phyloP scores from a whole-genome alignment of 2,113 vertebrate genomes.

The Stigmatopora nigra region DNA sequence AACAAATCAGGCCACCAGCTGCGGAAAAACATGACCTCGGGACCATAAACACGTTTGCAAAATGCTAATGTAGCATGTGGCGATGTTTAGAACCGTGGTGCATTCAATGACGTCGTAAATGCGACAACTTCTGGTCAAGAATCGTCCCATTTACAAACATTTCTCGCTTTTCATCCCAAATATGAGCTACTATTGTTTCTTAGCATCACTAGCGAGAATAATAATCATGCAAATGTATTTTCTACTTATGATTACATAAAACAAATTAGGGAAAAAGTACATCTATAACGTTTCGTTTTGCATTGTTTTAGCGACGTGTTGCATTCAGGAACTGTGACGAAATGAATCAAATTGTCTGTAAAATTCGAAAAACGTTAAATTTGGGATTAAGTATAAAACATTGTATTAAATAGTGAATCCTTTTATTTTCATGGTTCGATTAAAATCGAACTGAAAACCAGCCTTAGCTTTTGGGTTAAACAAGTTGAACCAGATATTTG shows the following conservation, averaged over 20 bases:
- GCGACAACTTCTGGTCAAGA: slow-evolving; percentile 1
- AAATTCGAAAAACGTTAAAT: too few relatives aligned
- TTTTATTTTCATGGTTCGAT: background rate
- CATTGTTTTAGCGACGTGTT: background rate
- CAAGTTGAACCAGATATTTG: background rate
- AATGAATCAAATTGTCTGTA: background rate
- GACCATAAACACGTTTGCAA: too few relatives aligned
- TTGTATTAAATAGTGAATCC: background rate
- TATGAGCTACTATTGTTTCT: background rate
- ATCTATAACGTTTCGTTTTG: background rate
- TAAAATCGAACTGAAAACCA: background rate
- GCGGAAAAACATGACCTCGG: too few relatives aligned
- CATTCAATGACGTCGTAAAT: slow-evolving; percentile 30
- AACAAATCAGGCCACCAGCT: background rate
- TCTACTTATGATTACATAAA: background rate
- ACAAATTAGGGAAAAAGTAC: background rate
- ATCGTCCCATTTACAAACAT: background rate
- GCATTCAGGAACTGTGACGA: slow-evolving; percentile 6
- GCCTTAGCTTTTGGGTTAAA: background rate
- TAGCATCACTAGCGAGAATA: background rate
- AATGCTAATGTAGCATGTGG: background rate
- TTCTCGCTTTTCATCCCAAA: background rate
- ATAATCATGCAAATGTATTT: background rate
- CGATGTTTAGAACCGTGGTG: slow-evolving; percentile 43
- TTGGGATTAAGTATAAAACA: too few relatives aligned